Evolutionary conservation across 2,888 invertebrate genomes (phyloP).

Genomic region (Oscheius myriophilus): DNA sequence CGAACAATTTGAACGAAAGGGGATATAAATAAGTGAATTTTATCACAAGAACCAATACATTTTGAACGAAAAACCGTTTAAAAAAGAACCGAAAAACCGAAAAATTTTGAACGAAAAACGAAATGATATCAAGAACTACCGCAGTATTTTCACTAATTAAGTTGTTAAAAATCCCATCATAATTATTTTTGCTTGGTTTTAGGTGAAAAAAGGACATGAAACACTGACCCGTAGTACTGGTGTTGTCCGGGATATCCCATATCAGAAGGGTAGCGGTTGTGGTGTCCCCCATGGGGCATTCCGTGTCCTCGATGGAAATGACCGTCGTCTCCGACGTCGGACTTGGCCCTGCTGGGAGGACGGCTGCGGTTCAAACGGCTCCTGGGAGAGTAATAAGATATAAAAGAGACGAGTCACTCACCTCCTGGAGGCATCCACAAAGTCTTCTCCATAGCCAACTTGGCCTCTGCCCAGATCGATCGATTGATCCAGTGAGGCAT

Average conservation of each 20-base stretch:
- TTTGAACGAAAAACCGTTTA: too few species aligned
- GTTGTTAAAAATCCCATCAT: too few species aligned
- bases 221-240: slow-evolving; percentile 18
- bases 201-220: too few species aligned
- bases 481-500: slow-evolving; percentile 22
- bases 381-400: too few species aligned
- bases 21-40: too few species aligned
- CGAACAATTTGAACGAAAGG: too few species aligned
- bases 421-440: slow-evolving; percentile 33
- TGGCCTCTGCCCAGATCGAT: slow-evolving; percentile 12
- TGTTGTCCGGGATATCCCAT: slow-evolving; percentile 20
- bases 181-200: too few species aligned
- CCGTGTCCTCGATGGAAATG: slow-evolving; percentile 9
- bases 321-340: slow-evolving; percentile 25
- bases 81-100: too few species aligned
- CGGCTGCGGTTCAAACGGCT: slow-evolving; percentile 28
- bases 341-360: slow-evolving; percentile 31
- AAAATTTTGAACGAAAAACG: too few species aligned
- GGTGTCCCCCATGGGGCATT: not conserved
- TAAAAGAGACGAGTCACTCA: not conserved
- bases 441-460: slow-evolving; percentile 32
- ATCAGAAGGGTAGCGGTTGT: slow-evolving; percentile 4
- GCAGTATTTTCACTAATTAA: too few species aligned
- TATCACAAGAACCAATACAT: too few species aligned
- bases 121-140: too few species aligned